Conservation (phyloP, 2,113 vertebrate genomes). For the Clupea harengus region DNA sequence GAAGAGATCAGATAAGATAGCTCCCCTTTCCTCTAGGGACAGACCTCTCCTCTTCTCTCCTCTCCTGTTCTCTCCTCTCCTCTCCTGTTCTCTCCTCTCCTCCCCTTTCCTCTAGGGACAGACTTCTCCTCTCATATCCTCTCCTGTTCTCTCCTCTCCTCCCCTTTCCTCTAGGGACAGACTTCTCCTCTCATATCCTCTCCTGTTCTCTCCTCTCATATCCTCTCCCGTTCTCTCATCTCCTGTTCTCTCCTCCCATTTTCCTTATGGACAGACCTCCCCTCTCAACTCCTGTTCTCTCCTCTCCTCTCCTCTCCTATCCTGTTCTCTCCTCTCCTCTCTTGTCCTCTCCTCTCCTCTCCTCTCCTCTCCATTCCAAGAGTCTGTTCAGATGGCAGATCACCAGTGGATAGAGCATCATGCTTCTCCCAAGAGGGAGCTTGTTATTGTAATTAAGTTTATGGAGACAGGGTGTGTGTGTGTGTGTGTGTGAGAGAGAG, state of each 20-base stretch:
- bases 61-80: neutral
- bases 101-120: too few relatives aligned
- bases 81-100: neutral
- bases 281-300: too few relatives aligned
- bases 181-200: neutral
- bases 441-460: slow-evolving; percentile 24
- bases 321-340: neutral
- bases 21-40: neutral
- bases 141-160: neutral
- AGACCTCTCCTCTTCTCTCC: neutral
- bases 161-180: neutral
- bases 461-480: neutral
- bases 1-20: neutral
- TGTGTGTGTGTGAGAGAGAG: neutral
- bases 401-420: neutral
- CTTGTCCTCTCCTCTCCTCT: neutral
- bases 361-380: neutral
- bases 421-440: neutral
- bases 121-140: neutral
- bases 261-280: too few relatives aligned
- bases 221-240: neutral
- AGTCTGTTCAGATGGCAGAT: neutral
- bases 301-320: neutral
- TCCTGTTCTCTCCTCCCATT: too few relatives aligned
- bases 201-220: neutral